Percentiles rank a stretch among this genome's conserved stretches.
These are phyloP conservation scores for Thumatha senex DNA, from an alignment of 2,888 invertebrate species.

Conservation along the genomic window DNA sequence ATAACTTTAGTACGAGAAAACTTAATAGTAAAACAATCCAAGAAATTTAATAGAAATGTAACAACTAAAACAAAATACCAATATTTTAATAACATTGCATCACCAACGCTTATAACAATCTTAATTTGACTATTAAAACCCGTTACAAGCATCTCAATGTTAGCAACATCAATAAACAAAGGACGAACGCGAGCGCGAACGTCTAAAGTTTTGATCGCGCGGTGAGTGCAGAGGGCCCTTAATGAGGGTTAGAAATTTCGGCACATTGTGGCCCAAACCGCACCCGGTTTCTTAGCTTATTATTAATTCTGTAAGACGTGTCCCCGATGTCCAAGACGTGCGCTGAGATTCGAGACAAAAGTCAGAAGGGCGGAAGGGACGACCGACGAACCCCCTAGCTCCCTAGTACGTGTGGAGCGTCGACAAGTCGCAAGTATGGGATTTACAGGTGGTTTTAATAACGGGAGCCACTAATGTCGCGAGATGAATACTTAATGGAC, in stretches of 20 bases:
- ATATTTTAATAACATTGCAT: conserved; percentile 37
- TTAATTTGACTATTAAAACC: conserved; percentile 78
- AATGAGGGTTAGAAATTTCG: conserved; percentile 83
- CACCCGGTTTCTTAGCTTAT: conserved; percentile 82
- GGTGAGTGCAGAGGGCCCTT: conserved; percentile 78
- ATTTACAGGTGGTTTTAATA: conserved; percentile 84
- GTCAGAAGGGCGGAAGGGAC: conserved; percentile 78
- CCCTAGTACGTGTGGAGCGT: conserved; percentile 70
- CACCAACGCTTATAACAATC: conserved; percentile 63
- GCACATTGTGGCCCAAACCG: conserved; percentile 80
- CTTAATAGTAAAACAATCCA: no score
- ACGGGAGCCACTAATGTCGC: conserved; percentile 78
- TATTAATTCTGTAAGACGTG: conserved; percentile 84
- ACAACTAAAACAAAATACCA: conserved; percentile 49
- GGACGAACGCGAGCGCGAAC: conserved; percentile 72
- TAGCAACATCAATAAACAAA: conserved; percentile 79
- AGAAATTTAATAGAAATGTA: no score
- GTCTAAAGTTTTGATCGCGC: conserved; percentile 73
- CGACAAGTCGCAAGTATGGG: conserved; percentile 67
- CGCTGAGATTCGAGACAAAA: conserved; percentile 82
- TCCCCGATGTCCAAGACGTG: conserved; percentile 84
- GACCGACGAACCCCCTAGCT: conserved; percentile 31
- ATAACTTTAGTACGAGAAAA: no score
- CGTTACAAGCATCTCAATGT: conserved; percentile 72
- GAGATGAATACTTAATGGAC: conserved; percentile 81